These are phyloP conservation scores for Harpagus bidentatus DNA, from an alignment of 2,113 vertebrate genomes.

Conservation along the genomic window DNA sequence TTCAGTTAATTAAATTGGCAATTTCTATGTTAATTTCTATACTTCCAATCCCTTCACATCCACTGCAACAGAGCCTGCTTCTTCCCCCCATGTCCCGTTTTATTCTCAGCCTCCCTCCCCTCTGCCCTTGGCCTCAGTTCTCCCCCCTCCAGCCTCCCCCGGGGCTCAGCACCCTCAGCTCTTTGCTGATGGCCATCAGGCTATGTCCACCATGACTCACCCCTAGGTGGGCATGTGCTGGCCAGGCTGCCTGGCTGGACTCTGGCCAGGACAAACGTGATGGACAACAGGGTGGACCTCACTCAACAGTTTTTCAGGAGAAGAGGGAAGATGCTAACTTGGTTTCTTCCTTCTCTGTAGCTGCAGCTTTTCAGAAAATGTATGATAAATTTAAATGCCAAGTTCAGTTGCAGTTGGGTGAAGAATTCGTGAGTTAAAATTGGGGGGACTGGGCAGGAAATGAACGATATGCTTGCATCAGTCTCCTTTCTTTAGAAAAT, in stretches of 20 bases:
- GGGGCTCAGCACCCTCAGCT: not conserved
- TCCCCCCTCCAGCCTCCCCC: not conserved
- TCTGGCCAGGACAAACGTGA: not conserved
- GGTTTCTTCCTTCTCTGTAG: not conserved
- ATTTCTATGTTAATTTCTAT: not conserved
- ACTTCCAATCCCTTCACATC: not conserved
- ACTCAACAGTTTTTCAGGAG: not conserved
- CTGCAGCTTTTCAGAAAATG: not conserved
- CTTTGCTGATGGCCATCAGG: not conserved
- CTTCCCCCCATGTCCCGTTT: not conserved
- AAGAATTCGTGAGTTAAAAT: not conserved
- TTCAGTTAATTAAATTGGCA: not conserved
- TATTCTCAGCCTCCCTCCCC: not conserved
- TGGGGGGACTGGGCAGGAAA: not conserved
- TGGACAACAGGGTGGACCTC: not conserved
- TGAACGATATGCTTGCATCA: not conserved
- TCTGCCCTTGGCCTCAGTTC: not conserved
- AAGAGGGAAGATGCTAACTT: not conserved
- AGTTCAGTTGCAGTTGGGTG: not conserved
- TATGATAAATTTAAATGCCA: not conserved
- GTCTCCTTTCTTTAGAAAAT: not conserved
- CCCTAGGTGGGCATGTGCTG: not conserved
- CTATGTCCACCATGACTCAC: rapidly evolving
- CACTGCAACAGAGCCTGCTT: not conserved
- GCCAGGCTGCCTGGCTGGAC: not conserved